These are phyloP conservation scores for Zosterops pallidus DNA, from an alignment of 2,113 vertebrate species.

Conservation along the genomic window DNA sequence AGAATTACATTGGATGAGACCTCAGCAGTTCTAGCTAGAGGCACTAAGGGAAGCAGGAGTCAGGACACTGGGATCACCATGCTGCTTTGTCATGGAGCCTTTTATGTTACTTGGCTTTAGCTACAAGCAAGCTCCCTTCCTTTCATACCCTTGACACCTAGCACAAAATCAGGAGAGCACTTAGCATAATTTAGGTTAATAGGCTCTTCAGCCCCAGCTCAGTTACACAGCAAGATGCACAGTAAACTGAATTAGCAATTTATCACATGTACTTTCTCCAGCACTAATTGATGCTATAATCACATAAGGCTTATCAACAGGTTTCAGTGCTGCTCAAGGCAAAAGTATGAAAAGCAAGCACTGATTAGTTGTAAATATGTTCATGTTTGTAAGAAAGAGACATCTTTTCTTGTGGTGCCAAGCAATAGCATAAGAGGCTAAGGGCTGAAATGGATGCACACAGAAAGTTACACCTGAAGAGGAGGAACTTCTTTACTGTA, in stretches of 20 bases:
- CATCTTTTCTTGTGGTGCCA: neutral
- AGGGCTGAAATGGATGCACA: neutral
- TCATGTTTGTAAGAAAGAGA: neutral
- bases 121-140: neutral
- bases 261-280: neutral
- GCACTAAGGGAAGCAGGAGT: neutral
- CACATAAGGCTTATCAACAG: neutral
- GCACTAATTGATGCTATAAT: neutral
- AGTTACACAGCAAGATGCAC: neutral
- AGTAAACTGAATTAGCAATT: neutral
- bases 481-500: neutral
- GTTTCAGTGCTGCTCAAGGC: neutral
- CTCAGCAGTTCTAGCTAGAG: neutral
- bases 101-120: neutral
- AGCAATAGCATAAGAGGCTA: neutral
- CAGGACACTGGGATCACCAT: neutral
- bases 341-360: neutral
- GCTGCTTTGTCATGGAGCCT: neutral
- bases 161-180: neutral
- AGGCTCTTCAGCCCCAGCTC: neutral
- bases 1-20: neutral
- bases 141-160: neutral
- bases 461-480: neutral
- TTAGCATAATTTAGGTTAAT: neutral
- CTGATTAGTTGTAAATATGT: neutral